Percentiles rank a stretch among this genome's conserved stretches.
Evolutionary conservation across 1,140 invertebrate genomes (phyloP).

Genomic region (Diabrotica undecimpunctata): DNA sequence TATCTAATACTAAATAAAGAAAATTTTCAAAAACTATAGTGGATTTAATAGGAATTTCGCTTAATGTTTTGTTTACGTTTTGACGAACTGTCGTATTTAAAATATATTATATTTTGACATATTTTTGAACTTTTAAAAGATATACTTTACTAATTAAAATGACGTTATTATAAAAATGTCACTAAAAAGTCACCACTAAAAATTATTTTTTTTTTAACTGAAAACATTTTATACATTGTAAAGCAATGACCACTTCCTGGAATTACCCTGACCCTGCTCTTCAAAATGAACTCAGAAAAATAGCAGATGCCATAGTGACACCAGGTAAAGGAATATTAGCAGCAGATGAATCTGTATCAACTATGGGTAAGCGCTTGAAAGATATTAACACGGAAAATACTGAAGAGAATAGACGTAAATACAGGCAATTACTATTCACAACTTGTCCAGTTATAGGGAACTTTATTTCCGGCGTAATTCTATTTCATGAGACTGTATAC

Average conservation of each 20-base stretch:
- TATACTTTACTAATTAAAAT: no score
- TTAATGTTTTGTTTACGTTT: no score
- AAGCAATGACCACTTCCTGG: conserved; percentile 72
- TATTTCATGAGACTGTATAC: conserved; percentile 98
- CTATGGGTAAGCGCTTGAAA: conserved; percentile 81
- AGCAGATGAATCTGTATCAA: conserved; percentile 82
- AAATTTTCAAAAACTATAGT: no score
- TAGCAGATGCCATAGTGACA: conserved; percentile 85
- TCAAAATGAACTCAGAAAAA: conserved; percentile 83
- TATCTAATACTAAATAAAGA: no score
- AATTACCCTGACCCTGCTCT: conserved; percentile 80
- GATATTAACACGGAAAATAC: conserved; percentile 82
- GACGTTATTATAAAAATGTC: no score
- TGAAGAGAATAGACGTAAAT: conserved; percentile 83
- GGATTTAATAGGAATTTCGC: no score
- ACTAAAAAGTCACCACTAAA: no score
- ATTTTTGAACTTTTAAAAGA: no score
- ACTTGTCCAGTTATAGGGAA: conserved; percentile 67
- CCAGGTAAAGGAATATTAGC: conserved; percentile 91
- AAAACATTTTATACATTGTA: no score
- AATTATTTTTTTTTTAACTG: no score
- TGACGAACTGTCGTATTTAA: no score
- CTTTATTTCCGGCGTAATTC: conserved; percentile 85
- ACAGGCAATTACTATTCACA: conserved; percentile 90
- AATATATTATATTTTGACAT: no score